A percentile compares a stretch with the other conserved stretches of the same genome.
Conservation (phyloP, 2,113 vertebrate species). For the Anhinga anhinga region DNA sequence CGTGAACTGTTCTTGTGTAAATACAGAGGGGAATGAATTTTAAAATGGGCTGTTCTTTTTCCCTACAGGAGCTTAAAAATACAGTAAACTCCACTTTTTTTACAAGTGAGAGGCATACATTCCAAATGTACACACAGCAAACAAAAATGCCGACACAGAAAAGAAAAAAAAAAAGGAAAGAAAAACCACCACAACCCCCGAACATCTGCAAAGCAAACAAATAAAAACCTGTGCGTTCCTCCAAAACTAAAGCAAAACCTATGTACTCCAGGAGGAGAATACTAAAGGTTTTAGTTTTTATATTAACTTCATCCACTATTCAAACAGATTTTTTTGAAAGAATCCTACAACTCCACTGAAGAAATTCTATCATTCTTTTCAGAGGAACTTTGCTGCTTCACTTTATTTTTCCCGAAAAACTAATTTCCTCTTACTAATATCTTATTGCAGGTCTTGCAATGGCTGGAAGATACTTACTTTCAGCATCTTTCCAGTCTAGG, state of each 20-base stretch:
- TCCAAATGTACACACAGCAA: neutral
- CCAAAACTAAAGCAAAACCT: neutral
- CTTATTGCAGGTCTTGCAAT: neutral
- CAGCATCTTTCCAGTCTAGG: conserved; percentile 86
- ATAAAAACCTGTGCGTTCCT: neutral
- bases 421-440: neutral
- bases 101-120: neutral
- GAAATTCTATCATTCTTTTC: neutral
- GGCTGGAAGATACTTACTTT: conserved; percentile 79
- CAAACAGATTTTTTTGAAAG: neutral
- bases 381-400: neutral
- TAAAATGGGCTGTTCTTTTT: neutral
- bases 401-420: neutral
- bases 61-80: neutral
- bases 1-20: neutral
- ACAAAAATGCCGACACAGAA: neutral
- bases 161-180: neutral
- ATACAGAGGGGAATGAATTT: neutral
- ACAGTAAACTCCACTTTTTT: neutral
- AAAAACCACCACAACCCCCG: neutral
- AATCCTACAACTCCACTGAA: neutral
- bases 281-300: neutral
- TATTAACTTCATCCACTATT: neutral
- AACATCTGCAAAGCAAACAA: neutral
- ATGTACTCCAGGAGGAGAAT: neutral